Evolutionary conservation across 2,797 vertebrate species (phyloP), one percentile per base, ranked within the genome.

Genomic region (Myripristis jacobus): DNA sequence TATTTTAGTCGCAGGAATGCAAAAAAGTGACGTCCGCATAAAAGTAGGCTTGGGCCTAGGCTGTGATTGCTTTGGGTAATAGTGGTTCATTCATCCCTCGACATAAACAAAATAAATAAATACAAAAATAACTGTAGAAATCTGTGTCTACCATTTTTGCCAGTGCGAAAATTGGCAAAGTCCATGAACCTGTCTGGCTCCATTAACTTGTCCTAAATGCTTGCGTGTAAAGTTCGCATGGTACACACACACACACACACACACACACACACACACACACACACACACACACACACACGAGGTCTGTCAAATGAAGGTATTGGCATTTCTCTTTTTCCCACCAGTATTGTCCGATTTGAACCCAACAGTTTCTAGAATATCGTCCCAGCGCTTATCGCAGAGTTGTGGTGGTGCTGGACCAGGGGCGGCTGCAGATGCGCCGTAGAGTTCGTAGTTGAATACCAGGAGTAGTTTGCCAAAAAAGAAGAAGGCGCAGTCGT

Each of bases 391-490:
- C 94, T 96, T 84, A 98, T 91, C 24, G 94, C 91, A 38, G 95
- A 85, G 88, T 87, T 91, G 87, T 95, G 93, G 76, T 96, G 94
- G 76, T 96, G 96, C 69, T 95, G 94, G 50, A 96, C 88, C 9
- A 96, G 93, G 89, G 92, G 16, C 38, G 95, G 88, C 84, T 95
- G 95, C 77, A 97, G 92, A 89, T 96, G 96, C 47, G 94, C 74
- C 1, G 92, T 73, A 64, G 95, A 93, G 89, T 92, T 95, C 73
- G 96, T 94, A 44, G 93, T 90, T 34, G 96, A 95, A 81, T 97
- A 98, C 97, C 97, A 98, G 60, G 96, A 95, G 88, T 98, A 98
- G 92, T 94, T 98, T 22, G 96, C 94, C 89, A 98, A 91, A 84
- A 98, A 98, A 5, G 97, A 97, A 0, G 97, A 93, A 3, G 95